Evolutionary conservation across 2,888 invertebrate species (phyloP).

Genomic region (Phytoseiulus persimilis): DNA sequence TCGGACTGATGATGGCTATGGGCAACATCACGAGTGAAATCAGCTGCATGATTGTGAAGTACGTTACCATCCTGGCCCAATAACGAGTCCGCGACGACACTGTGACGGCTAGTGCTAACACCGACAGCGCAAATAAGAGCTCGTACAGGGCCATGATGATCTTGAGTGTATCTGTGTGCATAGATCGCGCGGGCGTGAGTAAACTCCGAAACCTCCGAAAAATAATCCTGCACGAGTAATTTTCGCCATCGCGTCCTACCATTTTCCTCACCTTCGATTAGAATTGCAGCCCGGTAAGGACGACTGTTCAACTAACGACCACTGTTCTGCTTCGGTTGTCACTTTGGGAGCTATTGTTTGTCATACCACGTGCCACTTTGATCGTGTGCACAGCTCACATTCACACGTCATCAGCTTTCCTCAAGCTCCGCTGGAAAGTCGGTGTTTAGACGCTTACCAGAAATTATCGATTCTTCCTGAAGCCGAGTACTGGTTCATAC

Average conservation of each 20-base stretch:
- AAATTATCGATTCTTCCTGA: too few species aligned
- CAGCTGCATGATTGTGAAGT: slow-evolving; percentile 44
- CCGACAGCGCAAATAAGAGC: background rate
- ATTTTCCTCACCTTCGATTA: background rate
- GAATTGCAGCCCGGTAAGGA: background rate
- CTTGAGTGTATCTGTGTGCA: background rate
- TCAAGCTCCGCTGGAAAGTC: background rate
- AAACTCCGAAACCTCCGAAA: too few species aligned
- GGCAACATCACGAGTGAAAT: slow-evolving; percentile 45
- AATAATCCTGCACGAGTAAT: too few species aligned
- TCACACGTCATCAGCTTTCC: background rate
- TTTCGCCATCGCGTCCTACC: too few species aligned
- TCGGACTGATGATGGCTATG: slow-evolving; percentile 46
- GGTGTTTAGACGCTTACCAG: background rate
- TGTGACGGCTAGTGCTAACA: background rate
- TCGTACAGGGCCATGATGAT: background rate
- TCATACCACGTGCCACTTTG: background rate
- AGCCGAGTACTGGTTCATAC: too few species aligned
- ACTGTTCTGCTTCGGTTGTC: background rate
- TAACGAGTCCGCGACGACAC: background rate
- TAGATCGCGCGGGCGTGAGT: too few species aligned
- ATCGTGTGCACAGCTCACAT: background rate
- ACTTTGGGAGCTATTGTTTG: background rate
- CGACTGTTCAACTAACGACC: too few species aligned
- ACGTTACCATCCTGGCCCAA: slow-evolving; percentile 40